Base-by-base conservation (phyloP, 2,113 vertebrate genomes). In the Actenoides hombroni region DNA sequence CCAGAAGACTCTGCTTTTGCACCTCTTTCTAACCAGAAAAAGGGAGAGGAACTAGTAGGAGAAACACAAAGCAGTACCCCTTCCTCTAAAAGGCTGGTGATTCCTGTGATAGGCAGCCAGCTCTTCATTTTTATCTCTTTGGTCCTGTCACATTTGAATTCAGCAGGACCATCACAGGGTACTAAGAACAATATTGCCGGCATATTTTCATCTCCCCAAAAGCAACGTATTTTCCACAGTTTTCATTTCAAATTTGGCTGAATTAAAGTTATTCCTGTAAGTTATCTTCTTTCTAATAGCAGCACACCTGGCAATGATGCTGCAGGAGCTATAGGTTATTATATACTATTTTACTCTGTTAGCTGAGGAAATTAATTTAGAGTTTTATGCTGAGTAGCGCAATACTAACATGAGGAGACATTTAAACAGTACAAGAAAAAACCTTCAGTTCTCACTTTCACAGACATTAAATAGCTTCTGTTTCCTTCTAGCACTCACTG, bases 111-210 rank as follows among this genome's bases (percentile, higher is more conserved):
- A 89, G 77, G 61, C 83, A 96, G 95, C 28, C 91, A 92, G 88
- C 83, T 82, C 76, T 4, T 77, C 81, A 25, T 71, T 84, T 65
- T 17, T 23, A 17, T 54, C 71, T 69, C 46, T 82, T 82, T 84
- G 39, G 89, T 91, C 86, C 94, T 44, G 53, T 83, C 92, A 92
- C 69, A n/a, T 79, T 64, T 40, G 33, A 95, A 85, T 83, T 84
- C 91, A 92, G 89, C 84, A 79, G 37, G 92, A 95, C 81, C 67
- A 79, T 92, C 86, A 89, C 64, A 86, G 53, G 61, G 77, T 51
- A 42, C 80, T 6, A 14, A 40, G 74, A 85, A 87, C 93, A 94
- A 91, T 82, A 89, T 56, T 92, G 96, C 77, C 71, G 77, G 21
- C 61, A 28, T 65, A 79, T 92, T 94, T 92, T 73, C 81, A 83